Evolutionary conservation across 2,797 vertebrate genomes (phyloP).

Genomic region (Oophaga sylvatica): DNA sequence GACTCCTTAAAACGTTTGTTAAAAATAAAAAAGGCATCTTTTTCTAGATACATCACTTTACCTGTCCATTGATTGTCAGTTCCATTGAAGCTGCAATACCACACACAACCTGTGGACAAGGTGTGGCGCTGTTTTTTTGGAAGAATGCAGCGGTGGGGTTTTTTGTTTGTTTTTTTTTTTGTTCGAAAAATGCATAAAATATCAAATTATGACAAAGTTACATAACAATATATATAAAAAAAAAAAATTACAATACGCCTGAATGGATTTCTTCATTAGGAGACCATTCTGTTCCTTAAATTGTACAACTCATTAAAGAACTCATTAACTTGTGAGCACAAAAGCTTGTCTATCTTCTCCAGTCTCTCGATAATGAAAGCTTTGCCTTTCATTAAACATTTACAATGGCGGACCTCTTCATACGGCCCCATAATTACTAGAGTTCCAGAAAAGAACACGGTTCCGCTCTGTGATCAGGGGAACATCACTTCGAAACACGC

Average conservation of each 20-base stretch:
- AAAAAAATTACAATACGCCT: slow-evolving; percentile 1
- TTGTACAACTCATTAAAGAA: slow-evolving; percentile 48
- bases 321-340: slow-evolving; percentile 50
- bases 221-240: neutral
- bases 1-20: too few relatives aligned
- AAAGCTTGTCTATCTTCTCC: slow-evolving; percentile 39
- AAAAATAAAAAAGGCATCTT: too few relatives aligned
- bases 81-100: neutral
- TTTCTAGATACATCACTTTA: too few relatives aligned
- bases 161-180: neutral
- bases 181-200: neutral
- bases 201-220: neutral
- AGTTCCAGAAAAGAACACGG: neutral
- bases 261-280: slow-evolving; percentile 28
- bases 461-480: slow-evolving; percentile 1
- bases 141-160: neutral
- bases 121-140: neutral
- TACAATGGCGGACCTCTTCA: slow-evolving; percentile 37
- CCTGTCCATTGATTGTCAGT: too few relatives aligned
- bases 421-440: slow-evolving; percentile 42
- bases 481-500: neutral
- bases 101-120: neutral
- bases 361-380: slow-evolving; percentile 19
- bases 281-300: slow-evolving; percentile 16
- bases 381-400: slow-evolving; percentile 48